These are phyloP conservation scores for Tachyglossus aculeatus DNA, from an alignment of 2,797 vertebrate species.

Conservation along the genomic window DNA sequence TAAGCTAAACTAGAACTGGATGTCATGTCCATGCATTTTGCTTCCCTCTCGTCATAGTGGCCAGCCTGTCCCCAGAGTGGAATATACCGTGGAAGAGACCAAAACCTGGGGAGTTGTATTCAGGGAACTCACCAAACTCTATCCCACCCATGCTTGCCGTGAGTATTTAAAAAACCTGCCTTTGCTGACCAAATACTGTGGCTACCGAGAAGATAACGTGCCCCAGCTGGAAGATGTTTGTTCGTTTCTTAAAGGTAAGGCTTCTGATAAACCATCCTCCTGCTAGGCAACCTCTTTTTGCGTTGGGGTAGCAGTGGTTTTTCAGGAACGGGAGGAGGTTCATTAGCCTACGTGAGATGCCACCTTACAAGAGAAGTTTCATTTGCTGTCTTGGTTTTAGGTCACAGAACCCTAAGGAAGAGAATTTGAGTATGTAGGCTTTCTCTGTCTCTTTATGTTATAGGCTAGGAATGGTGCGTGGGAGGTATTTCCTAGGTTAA, in stretches of 20 bases:
- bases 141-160: conserved; percentile 93
- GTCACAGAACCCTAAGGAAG: no score
- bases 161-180: conserved; percentile 96
- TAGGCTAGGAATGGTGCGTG: background rate
- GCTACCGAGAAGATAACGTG: conserved; percentile 93
- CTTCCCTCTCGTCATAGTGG: conserved; percentile 75
- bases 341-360: no score
- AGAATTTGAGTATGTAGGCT: no score
- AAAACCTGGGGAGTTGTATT: conserved; percentile 93
- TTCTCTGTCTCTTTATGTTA: background rate
- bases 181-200: conserved; percentile 89
- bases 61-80: conserved; percentile 89
- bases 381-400: no score
- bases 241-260: conserved; percentile 87
- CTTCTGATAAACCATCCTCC: background rate
- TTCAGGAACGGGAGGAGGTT: no score
- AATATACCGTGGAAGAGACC: conserved; percentile 91
- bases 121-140: conserved; percentile 91
- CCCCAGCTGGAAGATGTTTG: conserved; percentile 96
- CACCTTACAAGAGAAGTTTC: no score
- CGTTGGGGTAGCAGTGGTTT: no score
- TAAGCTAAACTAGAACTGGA: no score
- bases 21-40: background rate
- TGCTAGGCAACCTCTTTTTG: background rate
- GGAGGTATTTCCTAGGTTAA: background rate